Evolutionary conservation across 1,140 invertebrate species (phyloP).

Genomic region (Chrysopa pallens): DNA sequence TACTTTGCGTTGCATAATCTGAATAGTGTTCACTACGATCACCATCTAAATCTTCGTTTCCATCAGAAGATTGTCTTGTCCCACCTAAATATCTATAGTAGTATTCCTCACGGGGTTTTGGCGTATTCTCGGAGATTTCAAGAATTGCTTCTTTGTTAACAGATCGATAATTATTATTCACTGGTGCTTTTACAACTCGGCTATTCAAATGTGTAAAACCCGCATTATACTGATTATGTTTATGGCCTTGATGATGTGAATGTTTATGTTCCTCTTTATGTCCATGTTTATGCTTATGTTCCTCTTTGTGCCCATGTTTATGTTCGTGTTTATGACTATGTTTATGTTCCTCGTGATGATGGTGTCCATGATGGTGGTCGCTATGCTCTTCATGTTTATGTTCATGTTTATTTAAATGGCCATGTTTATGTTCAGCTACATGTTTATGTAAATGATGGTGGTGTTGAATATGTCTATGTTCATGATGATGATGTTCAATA

Average conservation of each 20-base stretch:
- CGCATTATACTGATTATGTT: slow-evolving; percentile 3
- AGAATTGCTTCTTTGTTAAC: too few relatives aligned
- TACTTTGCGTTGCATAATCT: too few relatives aligned
- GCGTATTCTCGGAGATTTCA: too few relatives aligned
- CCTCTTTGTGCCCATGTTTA: slow-evolving; percentile 5
- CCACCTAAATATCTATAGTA: too few relatives aligned
- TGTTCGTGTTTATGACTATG: slow-evolving; percentile 7
- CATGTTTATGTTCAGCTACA: slow-evolving; percentile 6
- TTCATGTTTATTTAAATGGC: background rate
- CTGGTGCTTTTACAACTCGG: too few relatives aligned
- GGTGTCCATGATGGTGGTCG: slow-evolving; percentile 4
- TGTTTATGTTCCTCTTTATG: slow-evolving; percentile 6
- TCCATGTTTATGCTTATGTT: slow-evolving; percentile 7
- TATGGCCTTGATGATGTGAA: slow-evolving; percentile 4
- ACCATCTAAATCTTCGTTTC: too few relatives aligned
- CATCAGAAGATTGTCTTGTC: too few relatives aligned
- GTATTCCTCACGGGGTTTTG: too few relatives aligned
- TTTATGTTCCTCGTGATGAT: slow-evolving; percentile 3
- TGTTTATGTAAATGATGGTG: slow-evolving; percentile 10
- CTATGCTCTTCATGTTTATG: slow-evolving; percentile 7
- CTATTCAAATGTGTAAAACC: too few relatives aligned
- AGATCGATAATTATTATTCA: too few relatives aligned
- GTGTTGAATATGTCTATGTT: slow-evolving; percentile 9
- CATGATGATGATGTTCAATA: slow-evolving; percentile 9
- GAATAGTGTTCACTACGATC: too few relatives aligned